A percentile compares a stretch with the other conserved stretches of the same genome.
Conservation (phyloP, 2,888 invertebrate genomes). For the Alentia gelatinosa region DNA sequence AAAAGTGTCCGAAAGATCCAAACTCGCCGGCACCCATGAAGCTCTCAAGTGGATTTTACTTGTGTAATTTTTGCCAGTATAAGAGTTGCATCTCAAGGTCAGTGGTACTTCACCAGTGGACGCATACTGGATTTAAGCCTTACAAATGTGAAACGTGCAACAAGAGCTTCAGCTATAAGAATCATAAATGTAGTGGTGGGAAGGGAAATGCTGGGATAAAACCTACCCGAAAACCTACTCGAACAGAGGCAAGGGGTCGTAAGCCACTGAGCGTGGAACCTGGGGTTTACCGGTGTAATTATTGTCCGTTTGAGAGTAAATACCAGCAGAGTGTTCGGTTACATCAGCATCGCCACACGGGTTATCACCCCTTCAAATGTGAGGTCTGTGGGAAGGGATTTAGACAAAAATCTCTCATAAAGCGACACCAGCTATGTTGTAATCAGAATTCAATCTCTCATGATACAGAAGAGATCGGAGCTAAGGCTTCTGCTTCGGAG, state of each 20-base stretch:
- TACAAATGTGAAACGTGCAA: background rate
- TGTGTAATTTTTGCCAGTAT: background rate
- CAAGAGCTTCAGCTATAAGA: background rate
- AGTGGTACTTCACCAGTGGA: background rate
- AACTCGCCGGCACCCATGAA: background rate
- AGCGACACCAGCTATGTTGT: no score
- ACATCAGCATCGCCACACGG: background rate
- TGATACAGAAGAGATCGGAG: no score
- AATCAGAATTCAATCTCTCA: no score
- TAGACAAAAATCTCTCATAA: background rate
- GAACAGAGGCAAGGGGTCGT: background rate
- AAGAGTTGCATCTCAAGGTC: background rate
- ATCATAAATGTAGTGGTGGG: background rate
- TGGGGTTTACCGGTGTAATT: background rate
- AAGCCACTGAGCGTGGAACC: background rate
- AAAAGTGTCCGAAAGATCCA: background rate
- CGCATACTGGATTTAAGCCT: background rate
- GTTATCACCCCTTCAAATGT: background rate
- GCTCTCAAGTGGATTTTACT: background rate
- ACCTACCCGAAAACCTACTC: background rate
- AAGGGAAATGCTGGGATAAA: background rate
- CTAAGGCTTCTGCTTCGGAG: no score
- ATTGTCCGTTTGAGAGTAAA: background rate
- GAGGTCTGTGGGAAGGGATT: background rate
- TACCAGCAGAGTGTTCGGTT: background rate